Evolutionary conservation across 2,797 vertebrate genomes (phyloP), one percentile per base, ranked within the genome.

Genomic region (Cichlasoma orientale): DNA sequence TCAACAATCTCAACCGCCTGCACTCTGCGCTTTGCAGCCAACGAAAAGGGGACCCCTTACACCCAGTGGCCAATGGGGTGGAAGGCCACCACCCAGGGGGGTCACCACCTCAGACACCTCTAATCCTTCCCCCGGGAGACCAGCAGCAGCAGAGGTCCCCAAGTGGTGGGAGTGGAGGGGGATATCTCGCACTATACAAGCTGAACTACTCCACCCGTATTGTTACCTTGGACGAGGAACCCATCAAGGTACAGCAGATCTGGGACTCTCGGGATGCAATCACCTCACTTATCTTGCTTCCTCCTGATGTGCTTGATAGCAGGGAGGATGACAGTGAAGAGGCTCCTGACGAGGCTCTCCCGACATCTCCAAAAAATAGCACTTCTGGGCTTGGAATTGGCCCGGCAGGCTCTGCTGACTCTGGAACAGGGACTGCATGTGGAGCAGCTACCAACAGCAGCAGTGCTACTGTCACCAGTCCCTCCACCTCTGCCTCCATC

Each of bases 1-100:
- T 99, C 90, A 99, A 99, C 96, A 99, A 99, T 92, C 96, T 99
- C 81, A 99, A 99, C 94, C 98, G 98, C 91, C 95, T 99, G 89
- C 99, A 99, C 91, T 99, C 98, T 18, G 98, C 98, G 44, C 96
- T 99, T 72, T 99, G 98, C 95, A 96, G 92, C 89, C 96, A 97
- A 91, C 95, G 96, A 78, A 97, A 98, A 90, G 97, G 96, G 82
- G 97, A 98, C 93, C 93, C 92, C 12, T 78, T 91, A 12, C 88
- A 91, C 33, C 78, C 92, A 0, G 86, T 96, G 82, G 92, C 94
- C 63, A 96, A 96, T 27, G 95, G 95, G 90, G 97, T 95, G 91
- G 97, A 89, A 89, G 96, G 61, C 94, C 97, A 90, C 93, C 96
- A 95, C 88, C 94, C 95, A 84, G 96, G 89, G 87, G 95, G 89